These are phyloP conservation scores for Gymnocephalus cernua DNA, from an alignment of 2,113 vertebrate species.

Conservation along the genomic window DNA sequence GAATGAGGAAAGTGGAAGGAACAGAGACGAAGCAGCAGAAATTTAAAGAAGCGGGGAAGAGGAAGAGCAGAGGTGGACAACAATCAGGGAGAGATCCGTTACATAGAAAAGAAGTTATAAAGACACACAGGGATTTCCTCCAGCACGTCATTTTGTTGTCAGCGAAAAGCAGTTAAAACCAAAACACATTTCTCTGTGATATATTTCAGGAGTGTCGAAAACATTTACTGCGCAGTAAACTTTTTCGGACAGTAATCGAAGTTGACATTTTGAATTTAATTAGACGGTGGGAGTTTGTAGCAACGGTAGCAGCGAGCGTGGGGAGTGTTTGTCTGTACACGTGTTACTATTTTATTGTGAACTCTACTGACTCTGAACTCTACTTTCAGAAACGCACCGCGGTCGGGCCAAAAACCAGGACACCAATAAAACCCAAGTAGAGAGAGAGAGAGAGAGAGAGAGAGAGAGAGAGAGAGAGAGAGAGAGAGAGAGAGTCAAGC, in stretches of 20 bases:
- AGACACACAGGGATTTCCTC: slow-evolving; percentile 17
- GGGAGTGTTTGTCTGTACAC: slow-evolving; percentile 69
- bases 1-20: slow-evolving; percentile 1
- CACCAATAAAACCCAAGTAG: slow-evolving; percentile 54
- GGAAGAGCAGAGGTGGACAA: not conserved
- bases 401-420: slow-evolving; percentile 46
- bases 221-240: slow-evolving; percentile 37
- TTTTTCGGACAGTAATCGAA: slow-evolving; percentile 31
- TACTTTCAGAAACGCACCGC: slow-evolving; percentile 46
- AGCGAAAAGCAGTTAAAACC: slow-evolving; percentile 36
- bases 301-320: slow-evolving; percentile 50
- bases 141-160: slow-evolving; percentile 28
- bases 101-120: slow-evolving; percentile 15
- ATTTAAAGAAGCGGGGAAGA: not conserved
- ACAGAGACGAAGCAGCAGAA: not conserved
- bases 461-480: not conserved
- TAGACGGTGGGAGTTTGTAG: slow-evolving; percentile 45
- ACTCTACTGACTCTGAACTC: slow-evolving; percentile 67
- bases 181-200: slow-evolving; percentile 47
- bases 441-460: not conserved
- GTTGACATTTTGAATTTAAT: slow-evolving; percentile 61
- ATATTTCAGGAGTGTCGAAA: slow-evolving; percentile 30
- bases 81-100: not conserved
- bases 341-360: slow-evolving; percentile 71
- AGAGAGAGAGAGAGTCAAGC: not conserved